Conservation (phyloP, 30 jellyfish, hydroid and myxozoan species). For the Clytia hemisphaerica region DNA sequence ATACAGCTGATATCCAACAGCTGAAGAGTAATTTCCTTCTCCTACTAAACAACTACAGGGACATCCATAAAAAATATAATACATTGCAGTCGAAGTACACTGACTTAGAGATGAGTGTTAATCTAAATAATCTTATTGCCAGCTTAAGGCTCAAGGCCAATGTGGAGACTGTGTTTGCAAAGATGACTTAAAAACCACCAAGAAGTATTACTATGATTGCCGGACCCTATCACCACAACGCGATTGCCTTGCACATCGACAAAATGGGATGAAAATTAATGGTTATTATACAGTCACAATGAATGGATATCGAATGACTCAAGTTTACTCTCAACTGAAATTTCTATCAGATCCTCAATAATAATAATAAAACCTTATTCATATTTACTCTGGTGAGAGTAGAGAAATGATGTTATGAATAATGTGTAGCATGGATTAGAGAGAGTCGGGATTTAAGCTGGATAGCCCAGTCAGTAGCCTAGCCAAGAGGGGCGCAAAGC, state of each 20-base stretch:
- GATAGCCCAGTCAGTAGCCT: neutral
- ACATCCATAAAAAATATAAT: too few relatives aligned
- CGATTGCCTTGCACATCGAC: neutral
- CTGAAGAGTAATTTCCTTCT: too few relatives aligned
- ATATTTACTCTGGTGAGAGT: too few relatives aligned
- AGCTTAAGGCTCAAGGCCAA: neutral
- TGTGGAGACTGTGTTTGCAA: neutral
- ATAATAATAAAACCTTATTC: too few relatives aligned
- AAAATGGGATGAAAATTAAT: constrained; percentile 1
- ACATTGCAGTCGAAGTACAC: too few relatives aligned
- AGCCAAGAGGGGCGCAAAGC: neutral
- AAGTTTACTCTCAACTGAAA: constrained; percentile 10
- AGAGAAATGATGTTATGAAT: too few relatives aligned
- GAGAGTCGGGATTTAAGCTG: too few relatives aligned
- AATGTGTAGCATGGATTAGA: too few relatives aligned
- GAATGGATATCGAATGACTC: neutral
- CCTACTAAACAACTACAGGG: too few relatives aligned
- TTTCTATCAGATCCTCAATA: too few relatives aligned
- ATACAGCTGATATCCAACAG: too few relatives aligned
- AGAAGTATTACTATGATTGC: constrained; percentile 11
- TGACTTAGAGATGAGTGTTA: neutral
- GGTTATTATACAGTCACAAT: neutral
- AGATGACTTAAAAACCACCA: neutral
- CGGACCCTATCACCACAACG: constrained; percentile 1
- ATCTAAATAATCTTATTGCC: neutral